These are phyloP conservation scores for Dicerorhinus sumatrensis DNA, from an alignment of 2,113 vertebrate genomes.

Conservation along the genomic window DNA sequence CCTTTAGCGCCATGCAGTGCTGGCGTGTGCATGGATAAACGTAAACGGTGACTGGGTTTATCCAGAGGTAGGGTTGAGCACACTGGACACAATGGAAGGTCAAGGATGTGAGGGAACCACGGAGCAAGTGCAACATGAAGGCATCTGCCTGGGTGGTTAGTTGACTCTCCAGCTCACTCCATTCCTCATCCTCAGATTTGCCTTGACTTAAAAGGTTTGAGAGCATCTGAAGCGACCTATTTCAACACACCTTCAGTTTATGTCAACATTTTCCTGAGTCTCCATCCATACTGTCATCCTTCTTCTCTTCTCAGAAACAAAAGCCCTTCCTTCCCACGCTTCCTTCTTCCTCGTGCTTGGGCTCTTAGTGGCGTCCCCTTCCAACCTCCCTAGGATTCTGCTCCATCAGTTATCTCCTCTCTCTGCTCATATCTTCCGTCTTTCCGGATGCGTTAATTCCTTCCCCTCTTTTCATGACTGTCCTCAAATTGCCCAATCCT, in stretches of 20 bases:
- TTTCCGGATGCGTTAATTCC: not conserved
- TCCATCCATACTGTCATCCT: not conserved
- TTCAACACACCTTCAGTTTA: not conserved
- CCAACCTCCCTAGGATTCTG: not conserved
- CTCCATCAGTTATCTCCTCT: not conserved
- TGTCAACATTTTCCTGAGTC: not conserved
- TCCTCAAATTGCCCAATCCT: not conserved
- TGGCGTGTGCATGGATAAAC: rapidly evolving
- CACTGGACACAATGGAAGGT: not conserved
- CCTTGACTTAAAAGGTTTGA: not conserved
- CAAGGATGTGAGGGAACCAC: not conserved
- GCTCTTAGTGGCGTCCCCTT: not conserved
- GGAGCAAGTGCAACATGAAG: not conserved
- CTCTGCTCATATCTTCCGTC: not conserved
- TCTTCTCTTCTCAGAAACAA: not conserved
- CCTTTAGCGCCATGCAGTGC: not conserved
- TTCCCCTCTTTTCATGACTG: not conserved
- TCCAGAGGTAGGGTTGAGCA: not conserved
- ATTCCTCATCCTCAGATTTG: not conserved
- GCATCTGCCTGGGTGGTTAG: too few relatives aligned
- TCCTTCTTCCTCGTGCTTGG: not conserved
- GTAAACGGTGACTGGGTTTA: not conserved
- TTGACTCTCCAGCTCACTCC: not conserved
- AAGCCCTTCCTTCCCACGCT: not conserved
- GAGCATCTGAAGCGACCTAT: not conserved